These are phyloP conservation scores for Momotus momota DNA, from an alignment of 2,797 vertebrate genomes.

Conservation along the genomic window DNA sequence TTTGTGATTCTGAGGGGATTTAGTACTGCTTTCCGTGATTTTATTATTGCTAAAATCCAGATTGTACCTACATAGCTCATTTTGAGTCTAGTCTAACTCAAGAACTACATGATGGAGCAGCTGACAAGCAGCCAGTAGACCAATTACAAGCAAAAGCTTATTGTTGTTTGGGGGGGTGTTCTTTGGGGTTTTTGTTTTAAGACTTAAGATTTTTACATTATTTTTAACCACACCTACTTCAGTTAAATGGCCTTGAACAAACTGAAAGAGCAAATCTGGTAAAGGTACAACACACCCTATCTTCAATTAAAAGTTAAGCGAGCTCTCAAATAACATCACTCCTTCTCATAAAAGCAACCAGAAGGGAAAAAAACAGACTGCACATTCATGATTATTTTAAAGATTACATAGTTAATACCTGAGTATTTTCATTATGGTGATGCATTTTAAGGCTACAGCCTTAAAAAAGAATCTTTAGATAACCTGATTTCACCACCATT, in stretches of 20 bases:
- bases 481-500: not conserved
- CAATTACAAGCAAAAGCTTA: not conserved
- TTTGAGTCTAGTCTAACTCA: not conserved
- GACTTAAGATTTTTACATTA: not conserved
- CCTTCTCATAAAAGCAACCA: not conserved
- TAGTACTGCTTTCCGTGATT: not conserved
- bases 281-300: not conserved
- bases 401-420: not conserved
- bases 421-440: not conserved
- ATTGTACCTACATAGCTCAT: not conserved
- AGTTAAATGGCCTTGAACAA: not conserved
- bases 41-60: not conserved
- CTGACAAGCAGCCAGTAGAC: not conserved
- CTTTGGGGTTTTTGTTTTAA: not conserved
- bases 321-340: not conserved
- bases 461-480: not conserved
- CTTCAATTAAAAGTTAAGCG: not conserved
- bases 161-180: not conserved
- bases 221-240: conserved; percentile 8
- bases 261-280: not conserved
- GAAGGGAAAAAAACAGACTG: not conserved
- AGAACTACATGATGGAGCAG: not conserved
- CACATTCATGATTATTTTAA: not conserved
- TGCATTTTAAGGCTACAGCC: not conserved
- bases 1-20: not conserved